phyloP scores from a whole-genome alignment of 2,888 invertebrate genomes.

The Cantharis flavilabris region DNA sequence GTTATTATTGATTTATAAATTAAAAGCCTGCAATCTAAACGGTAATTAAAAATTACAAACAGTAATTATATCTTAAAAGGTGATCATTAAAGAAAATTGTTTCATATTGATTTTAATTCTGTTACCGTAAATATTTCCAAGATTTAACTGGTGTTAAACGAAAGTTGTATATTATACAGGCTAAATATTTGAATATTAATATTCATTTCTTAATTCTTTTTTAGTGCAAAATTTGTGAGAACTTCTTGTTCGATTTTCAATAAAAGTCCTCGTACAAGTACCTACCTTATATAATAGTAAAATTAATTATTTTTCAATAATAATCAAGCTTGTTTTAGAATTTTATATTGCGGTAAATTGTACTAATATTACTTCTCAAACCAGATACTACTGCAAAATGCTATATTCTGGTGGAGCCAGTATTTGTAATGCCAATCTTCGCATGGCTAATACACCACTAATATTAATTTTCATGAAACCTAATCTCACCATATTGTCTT shows the following conservation, averaged over 20 bases:
- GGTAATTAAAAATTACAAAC: constrained; percentile 35
- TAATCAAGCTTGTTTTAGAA: not conserved
- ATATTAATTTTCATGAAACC: constrained; percentile 38
- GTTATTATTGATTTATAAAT: constrained; percentile 24
- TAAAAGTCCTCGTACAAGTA: too few relatives aligned
- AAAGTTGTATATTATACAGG: not conserved
- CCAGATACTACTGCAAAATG: not conserved
- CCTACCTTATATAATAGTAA: too few relatives aligned
- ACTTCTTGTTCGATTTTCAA: too few relatives aligned
- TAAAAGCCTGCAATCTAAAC: constrained; percentile 25
- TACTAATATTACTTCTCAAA: too few relatives aligned
- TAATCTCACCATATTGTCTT: constrained; percentile 11
- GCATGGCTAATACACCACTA: constrained; percentile 39
- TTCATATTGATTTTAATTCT: constrained; percentile 21
- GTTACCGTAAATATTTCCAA: constrained; percentile 13
- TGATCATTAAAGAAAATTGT: constrained; percentile 26
- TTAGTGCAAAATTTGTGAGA: too few relatives aligned
- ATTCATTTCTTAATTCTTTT: not conserved
- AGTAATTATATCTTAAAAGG: constrained; percentile 33
- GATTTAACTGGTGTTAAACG: constrained; percentile 9
- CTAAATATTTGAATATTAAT: not conserved
- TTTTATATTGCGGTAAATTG: not conserved
- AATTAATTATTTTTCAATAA: not conserved
- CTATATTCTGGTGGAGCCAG: constrained; percentile 29
- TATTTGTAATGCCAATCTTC: constrained; percentile 34